Evolutionary conservation across 1,140 invertebrate species (phyloP), one percentile per base, ranked within the genome.

Genomic region (Drosophila prosaltans): DNA sequence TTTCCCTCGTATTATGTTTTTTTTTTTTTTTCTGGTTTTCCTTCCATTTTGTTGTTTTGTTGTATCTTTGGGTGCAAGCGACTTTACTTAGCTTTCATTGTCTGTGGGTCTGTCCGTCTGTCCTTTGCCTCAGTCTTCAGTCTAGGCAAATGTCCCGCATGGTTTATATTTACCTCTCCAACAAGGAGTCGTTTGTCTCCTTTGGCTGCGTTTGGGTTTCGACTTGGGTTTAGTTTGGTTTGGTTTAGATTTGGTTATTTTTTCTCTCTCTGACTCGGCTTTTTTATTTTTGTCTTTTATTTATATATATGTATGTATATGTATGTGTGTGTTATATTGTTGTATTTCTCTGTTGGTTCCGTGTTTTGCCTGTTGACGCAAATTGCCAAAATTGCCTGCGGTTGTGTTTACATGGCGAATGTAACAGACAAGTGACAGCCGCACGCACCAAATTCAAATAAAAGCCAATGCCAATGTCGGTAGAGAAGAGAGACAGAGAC

Each of bases 301-400:
- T 16, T 62, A 51, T 36, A 11, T 5, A 6, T 48, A 30, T 48
- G 41, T 48, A 10, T 74, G 72, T 57, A 41, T 32, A 10, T 45
- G 9, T 30, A 10, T 74, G 72, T 6, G 6, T 36, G 32, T 36
- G 32, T 1, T 69, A 16, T 48, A 26, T 61, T 39, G 39, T 40
- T 28, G 36, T 59, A 8, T 73, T 63, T 73, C 8, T 58, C 40
- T 66, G 71, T 74, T 62, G 71, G 82, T 73, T 75, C 66, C 82
- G 72, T 86, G 75, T 82, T 82, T 81, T 69, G 84, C 80, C 84
- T 84, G 84, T 89, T 88, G 84, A 88, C 84, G 80, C 84, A 88
- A 88, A 88, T 88, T 84, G 84, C 84, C 84, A 78, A 88, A 88
- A 89, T 88, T 88, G 84, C 84, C 84, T 90, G 84, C 84, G 84